These are phyloP conservation scores for Ianthella basta DNA, from an alignment of 37 sponge, comb jelly and placozoan species.

Conservation along the genomic window DNA sequence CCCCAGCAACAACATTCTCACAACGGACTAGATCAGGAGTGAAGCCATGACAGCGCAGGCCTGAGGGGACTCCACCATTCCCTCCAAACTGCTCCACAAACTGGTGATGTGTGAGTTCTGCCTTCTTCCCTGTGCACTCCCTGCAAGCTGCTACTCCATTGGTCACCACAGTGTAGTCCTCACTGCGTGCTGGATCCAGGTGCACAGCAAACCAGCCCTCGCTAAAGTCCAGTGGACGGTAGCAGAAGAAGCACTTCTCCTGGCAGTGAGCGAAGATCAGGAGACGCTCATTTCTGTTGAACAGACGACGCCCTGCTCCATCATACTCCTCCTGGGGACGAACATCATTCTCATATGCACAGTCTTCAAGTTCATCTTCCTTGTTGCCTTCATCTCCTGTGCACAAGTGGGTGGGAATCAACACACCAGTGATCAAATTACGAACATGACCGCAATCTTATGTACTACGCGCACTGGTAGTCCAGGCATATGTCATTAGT, in stretches of 20 bases:
- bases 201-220: constrained; percentile 1
- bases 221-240: not conserved
- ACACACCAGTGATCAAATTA: too few species aligned
- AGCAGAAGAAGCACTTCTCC: constrained; percentile 22
- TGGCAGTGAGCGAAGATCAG: constrained; percentile 1
- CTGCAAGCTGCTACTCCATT: constrained; percentile 17
- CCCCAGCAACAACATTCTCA: not conserved
- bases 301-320: constrained; percentile 9
- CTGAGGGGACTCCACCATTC: not conserved
- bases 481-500: too few species aligned
- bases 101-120: not conserved
- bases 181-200: not conserved
- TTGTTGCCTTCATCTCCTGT: too few species aligned
- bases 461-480: too few species aligned
- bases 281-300: constrained; percentile 7
- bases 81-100: constrained; percentile 11
- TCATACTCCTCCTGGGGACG: not conserved
- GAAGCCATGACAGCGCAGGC: constrained; percentile 16
- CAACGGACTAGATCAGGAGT: not conserved
- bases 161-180: not conserved
- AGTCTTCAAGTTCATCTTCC: too few species aligned
- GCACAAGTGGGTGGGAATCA: too few species aligned
- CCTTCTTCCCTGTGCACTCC: not conserved
- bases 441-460: too few species aligned
- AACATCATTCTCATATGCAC: not conserved